These are phyloP conservation scores for Sebastes goodei DNA, from an alignment of 2,797 vertebrate genomes.

Conservation along the genomic window DNA sequence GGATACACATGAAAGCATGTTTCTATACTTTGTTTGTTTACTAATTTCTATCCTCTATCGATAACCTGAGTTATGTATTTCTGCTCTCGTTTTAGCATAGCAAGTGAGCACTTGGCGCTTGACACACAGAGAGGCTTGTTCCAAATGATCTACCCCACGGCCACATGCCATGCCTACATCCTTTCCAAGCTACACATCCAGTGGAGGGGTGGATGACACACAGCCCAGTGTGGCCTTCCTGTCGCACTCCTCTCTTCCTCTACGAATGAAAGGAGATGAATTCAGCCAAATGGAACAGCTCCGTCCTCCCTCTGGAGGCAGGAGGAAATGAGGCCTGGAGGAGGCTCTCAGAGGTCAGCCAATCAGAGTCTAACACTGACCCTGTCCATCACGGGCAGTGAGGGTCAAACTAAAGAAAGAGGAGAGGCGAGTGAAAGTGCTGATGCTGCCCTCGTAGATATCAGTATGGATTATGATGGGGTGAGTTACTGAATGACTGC, in stretches of 20 bases:
- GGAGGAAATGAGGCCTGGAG: slow-evolving; percentile 63
- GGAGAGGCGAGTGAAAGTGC: slow-evolving; percentile 11
- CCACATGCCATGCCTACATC: slow-evolving; percentile 71
- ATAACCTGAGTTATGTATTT: slow-evolving; percentile 47
- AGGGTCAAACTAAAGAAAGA: slow-evolving; percentile 45
- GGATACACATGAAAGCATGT: neutral
- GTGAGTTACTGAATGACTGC: slow-evolving; percentile 9
- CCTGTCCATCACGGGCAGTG: slow-evolving; percentile 45
- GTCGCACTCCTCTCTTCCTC: slow-evolving; percentile 42
- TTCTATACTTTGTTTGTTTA: slow-evolving; percentile 33
- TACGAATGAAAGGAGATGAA: slow-evolving; percentile 62
- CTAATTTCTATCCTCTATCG: slow-evolving; percentile 11
- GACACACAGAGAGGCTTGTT: slow-evolving; percentile 75
- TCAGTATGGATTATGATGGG: slow-evolving; percentile 39
- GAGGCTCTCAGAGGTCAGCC: slow-evolving; percentile 55
- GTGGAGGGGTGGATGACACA: slow-evolving; percentile 57
- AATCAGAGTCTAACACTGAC: slow-evolving; percentile 41
- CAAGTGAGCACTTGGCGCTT: slow-evolving; percentile 62
- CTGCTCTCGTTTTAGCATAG: slow-evolving; percentile 41
- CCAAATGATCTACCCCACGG: slow-evolving; percentile 53
- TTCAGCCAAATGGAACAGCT: slow-evolving; percentile 59
- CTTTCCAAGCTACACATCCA: slow-evolving; percentile 56
- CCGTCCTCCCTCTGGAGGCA: slow-evolving; percentile 40
- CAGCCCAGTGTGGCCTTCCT: slow-evolving; percentile 62
- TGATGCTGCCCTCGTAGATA: slow-evolving; percentile 38